Evolutionary conservation across 2,113 vertebrate genomes (phyloP).

Genomic region (Mixornis gularis): DNA sequence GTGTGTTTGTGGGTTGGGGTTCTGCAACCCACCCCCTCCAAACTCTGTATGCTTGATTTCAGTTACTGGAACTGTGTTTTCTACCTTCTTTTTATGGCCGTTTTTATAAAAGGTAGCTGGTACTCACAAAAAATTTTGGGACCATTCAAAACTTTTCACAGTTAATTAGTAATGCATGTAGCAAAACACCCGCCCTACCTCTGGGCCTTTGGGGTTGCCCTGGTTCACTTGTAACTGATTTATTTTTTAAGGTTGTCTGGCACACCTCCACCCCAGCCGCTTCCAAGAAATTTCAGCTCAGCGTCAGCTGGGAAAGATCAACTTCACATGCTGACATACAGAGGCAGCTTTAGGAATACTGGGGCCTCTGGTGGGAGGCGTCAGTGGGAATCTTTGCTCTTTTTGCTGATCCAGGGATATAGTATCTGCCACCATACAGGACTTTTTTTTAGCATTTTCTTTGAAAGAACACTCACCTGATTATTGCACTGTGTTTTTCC

Average conservation of each 20-base stretch:
- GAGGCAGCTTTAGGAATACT: conserved; percentile 41
- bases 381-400: conserved; percentile 43
- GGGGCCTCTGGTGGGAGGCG: conserved; percentile 38
- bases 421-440: conserved; percentile 8
- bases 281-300: conserved; percentile 60
- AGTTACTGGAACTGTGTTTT: conserved; percentile 47
- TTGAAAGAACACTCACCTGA: conserved; percentile 11
- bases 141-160: conserved; percentile 67
- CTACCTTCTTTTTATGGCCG: conserved; percentile 32
- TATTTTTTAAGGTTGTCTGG: conserved; percentile 68
- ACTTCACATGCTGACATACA: conserved; percentile 65
- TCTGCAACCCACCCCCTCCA: background rate
- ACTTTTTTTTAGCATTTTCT: background rate
- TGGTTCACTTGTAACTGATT: conserved; percentile 66
- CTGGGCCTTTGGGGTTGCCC: conserved; percentile 59
- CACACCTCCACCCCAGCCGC: conserved; percentile 61
- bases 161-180: conserved; percentile 70
- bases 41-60: conserved; percentile 21
- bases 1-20: background rate
- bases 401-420: conserved; percentile 28
- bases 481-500: background rate
- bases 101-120: conserved; percentile 65
- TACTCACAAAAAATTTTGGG: conserved; percentile 56
- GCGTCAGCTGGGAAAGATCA: conserved; percentile 69
- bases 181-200: conserved; percentile 64